Base-by-base conservation (phyloP, 1,140 invertebrate species). In the Eciton burchellii region DNA sequence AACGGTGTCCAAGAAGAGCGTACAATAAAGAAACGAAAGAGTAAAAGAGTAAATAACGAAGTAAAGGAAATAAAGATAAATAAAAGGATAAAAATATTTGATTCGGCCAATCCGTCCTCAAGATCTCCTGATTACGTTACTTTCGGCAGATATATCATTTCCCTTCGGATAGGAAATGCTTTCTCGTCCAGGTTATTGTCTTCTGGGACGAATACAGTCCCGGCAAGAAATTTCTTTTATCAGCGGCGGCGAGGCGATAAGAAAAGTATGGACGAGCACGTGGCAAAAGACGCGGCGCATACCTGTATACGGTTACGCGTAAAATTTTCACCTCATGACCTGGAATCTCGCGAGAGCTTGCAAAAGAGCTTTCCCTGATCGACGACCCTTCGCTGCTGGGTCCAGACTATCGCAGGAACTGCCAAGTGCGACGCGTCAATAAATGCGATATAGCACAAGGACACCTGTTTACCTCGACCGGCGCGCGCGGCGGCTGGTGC, bases 391-490 rank as follows among this genome's bases (percentile, higher is more conserved):
- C 43, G 47, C 2, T 5, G 11, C 41, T 35, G 54, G n/a, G 66
- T 72, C 14, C 56, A 81, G 45, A 68, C 49, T 65, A 47, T 29
- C 8, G 14, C 12, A 8, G 54, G 24, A n/a, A 26, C 52, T 66
- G 19, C 19, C 35, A 86, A 65, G 84, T 70, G 47, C 35, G 59
- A 82, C 54, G 59, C 66, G 60, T 87, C 85, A 83, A 87, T 87
- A 87, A 77, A 52, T 77, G 72, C 35, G 35, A 87, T 83, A 66
- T 86, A 65, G 84, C 43, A 86, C 85, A 86, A 87, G 84, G 84
- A 85, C 81, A 83, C 71, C 19, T 74, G 72, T 86, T 86, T 81
- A 16, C 26, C 57, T 57, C 63, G 47, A 68, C 19, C 68, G 26
- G 24, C 56, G 49, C 41, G 35, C 47, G 49, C 19, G 59, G n/a